These are phyloP conservation scores for Dromius quadrimaculatus DNA, from an alignment of 2,888 invertebrate genomes.

Conservation along the genomic window DNA sequence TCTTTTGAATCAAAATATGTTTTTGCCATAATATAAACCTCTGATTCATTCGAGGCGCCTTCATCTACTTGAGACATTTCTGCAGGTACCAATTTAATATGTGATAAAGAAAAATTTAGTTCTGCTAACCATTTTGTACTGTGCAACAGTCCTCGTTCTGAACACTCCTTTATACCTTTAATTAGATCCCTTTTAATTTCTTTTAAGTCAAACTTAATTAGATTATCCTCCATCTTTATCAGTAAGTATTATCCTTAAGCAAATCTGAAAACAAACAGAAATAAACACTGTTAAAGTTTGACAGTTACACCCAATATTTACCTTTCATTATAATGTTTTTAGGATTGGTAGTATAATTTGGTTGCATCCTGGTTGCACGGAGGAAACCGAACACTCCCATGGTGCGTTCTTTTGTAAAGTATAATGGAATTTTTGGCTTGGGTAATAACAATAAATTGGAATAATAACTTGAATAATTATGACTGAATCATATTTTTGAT, in stretches of 20 bases:
- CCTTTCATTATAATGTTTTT: conserved; percentile 38
- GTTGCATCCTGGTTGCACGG: conserved; percentile 29
- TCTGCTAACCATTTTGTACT: conserved; percentile 92
- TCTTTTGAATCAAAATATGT: conserved; percentile 92
- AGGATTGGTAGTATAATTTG: conserved; percentile 12
- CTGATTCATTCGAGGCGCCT: conserved; percentile 74
- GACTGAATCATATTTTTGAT: conserved; percentile 47
- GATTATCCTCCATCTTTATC: conserved; percentile 51
- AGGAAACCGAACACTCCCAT: not conserved
- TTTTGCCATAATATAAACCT: conserved; percentile 83
- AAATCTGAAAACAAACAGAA: not conserved
- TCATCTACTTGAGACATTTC: conserved; percentile 68
- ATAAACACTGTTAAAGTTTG: conserved; percentile 41
- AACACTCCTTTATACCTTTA: conserved; percentile 78
- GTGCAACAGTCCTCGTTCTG: conserved; percentile 82
- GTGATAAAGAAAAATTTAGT: conserved; percentile 81
- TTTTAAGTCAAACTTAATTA: conserved; percentile 68
- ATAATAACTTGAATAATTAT: too few species aligned
- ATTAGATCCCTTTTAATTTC: conserved; percentile 76
- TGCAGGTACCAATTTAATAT: conserved; percentile 72
- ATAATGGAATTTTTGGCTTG: conserved; percentile 47
- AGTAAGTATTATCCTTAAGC: conserved; percentile 41
- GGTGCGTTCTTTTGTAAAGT: conserved; percentile 4
- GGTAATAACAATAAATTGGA: conserved; percentile 29
- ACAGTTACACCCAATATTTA: conserved; percentile 29